Base-by-base conservation (phyloP, 2,797 vertebrate species). In the Rhinella marina region DNA sequence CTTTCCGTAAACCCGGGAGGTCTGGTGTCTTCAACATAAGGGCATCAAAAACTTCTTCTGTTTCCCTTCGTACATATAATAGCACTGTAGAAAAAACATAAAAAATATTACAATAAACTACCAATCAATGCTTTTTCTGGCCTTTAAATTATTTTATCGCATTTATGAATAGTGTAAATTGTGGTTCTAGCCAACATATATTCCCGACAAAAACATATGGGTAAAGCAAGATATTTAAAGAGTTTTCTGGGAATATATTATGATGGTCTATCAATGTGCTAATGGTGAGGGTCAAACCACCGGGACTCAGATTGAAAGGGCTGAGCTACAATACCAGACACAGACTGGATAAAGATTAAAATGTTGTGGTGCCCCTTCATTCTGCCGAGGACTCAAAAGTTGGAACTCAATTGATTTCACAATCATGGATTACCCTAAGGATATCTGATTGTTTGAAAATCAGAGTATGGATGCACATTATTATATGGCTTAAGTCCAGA, bases 11-110 rank as follows among this genome's bases (percentile, higher is more conserved):
- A 83, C 98, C 98, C 41, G 94, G 95, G 61, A 99, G 93, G 0
- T 97, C 98, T 0, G 98, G 98, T 0, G 97, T 95, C 93, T 94
- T 98, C 91, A 99, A 90, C 98, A 99, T 98, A 89, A 99, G 97
- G 0, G 98, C 98, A 0, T 99, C 98, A 0, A 99, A 99, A 70
- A 99, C 98, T 89, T 99, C 98, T 88, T 99, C 97, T 0, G 94
- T 66, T 88, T 96, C 95, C 76, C 96, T 96, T 88, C 97, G 95
- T 87, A 99, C 96, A 0, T 99, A 99, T 32, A 99, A 86, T 86
- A 99, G 93, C 85, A 99, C 98, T 99, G 91, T 10, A 48, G 7
- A 62, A 41, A 73, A 0, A 70, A 84, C 10, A 59, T 10, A 29
- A n/a, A 32, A 27, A 21, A 48, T 7, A 9, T n/a, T 66, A n/a